Evolutionary conservation across 2,797 vertebrate genomes (phyloP).

Genomic region (Xiphorhynchus erythropygius): DNA sequence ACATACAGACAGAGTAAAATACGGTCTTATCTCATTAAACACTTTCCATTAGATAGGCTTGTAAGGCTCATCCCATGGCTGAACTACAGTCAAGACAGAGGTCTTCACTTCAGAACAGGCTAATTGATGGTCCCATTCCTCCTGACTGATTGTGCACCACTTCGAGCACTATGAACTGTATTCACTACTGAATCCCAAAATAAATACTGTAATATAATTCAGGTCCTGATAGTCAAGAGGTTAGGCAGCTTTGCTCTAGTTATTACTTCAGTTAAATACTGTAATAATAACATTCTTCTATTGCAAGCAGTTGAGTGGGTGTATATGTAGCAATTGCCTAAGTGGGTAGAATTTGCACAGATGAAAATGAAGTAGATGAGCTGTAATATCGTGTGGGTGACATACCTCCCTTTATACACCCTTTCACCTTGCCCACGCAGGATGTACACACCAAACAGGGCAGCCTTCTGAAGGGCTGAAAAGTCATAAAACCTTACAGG

Average conservation of each 20-base stretch:
- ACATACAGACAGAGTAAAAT: background rate
- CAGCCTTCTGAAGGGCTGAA: background rate
- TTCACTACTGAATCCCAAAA: background rate
- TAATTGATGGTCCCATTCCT: background rate
- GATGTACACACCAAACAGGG: background rate
- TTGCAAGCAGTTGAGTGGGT: constrained; percentile 34
- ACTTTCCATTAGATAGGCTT: accelerated
- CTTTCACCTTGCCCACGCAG: background rate
- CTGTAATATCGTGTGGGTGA: constrained; percentile 10
- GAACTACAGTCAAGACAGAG: background rate
- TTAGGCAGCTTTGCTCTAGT: background rate
- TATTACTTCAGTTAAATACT: constrained; percentile 25
- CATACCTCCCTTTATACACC: background rate
- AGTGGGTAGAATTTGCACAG: constrained; percentile 14
- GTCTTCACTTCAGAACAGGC: background rate
- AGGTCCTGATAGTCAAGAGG: background rate
- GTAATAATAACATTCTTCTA: constrained; percentile 40
- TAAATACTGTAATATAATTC: background rate
- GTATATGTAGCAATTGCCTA: constrained; percentile 40
- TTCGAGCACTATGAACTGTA: background rate
- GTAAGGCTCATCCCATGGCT: background rate
- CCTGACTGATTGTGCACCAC: background rate
- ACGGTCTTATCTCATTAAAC: background rate
- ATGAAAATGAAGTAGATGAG: constrained; percentile 18
- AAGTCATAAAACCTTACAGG: background rate